These are phyloP conservation scores for Pristionchus fissidentatus DNA, from an alignment of 2,888 invertebrate species.

Conservation along the genomic window DNA sequence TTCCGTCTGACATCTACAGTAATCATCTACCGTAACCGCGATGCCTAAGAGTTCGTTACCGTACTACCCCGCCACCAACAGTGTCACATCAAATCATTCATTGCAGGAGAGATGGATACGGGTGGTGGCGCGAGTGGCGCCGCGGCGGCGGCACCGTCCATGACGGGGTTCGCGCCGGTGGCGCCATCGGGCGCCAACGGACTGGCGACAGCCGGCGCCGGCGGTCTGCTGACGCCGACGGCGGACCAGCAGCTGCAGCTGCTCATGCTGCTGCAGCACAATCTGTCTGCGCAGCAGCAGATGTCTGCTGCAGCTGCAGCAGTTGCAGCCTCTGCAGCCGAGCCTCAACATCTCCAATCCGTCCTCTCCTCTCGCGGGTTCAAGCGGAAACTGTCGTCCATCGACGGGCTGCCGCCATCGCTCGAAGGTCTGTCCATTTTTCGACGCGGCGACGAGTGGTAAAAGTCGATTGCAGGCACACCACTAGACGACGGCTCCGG, in stretches of 20 bases:
- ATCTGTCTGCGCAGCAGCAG: conserved; percentile 25
- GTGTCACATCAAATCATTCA: conserved; percentile 4
- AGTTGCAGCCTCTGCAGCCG: background rate
- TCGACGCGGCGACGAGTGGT: background rate
- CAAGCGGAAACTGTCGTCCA: conserved; percentile 46
- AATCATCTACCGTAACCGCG: conserved; percentile 11
- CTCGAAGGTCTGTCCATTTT: background rate
- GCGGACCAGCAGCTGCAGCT: conserved; percentile 13
- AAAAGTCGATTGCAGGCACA: background rate
- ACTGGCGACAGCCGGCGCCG: background rate
- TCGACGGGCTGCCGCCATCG: conserved; percentile 17
- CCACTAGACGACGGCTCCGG: conserved; percentile 39
- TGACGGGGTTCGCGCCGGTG: conserved; percentile 12
- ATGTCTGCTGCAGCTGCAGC: background rate
- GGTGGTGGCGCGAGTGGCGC: background rate
- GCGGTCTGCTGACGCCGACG: background rate
- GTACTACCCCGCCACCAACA: background rate
- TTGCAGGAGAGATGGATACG: conserved; percentile 44
- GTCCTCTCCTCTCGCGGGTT: conserved; percentile 41
- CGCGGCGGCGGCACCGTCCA: background rate
- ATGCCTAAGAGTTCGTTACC: background rate
- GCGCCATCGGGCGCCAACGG: background rate
- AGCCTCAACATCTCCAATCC: background rate
- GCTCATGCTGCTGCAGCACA: conserved; percentile 37
- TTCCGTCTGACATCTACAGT: background rate